These are phyloP conservation scores for Ia io DNA, from an alignment of 2,113 vertebrate species.

Conservation along the genomic window DNA sequence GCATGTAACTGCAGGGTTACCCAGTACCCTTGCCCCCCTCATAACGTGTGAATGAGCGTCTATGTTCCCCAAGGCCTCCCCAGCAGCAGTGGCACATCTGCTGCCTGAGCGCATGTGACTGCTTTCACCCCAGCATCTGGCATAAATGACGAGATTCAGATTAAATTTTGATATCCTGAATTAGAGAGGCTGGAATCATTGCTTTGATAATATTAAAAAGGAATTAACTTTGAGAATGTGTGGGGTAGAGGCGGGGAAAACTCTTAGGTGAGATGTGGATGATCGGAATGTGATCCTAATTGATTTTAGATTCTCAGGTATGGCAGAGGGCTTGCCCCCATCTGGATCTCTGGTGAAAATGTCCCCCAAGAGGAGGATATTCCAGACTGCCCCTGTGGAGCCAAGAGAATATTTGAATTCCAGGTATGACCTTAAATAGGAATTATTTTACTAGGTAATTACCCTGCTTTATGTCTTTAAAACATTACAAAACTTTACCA, in stretches of 20 bases:
- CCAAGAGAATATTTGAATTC: conserved; percentile 93
- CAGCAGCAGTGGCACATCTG: too few relatives aligned
- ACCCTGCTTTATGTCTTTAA: not conserved
- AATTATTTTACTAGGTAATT: not conserved
- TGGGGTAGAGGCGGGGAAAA: not conserved
- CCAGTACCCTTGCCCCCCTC: too few relatives aligned
- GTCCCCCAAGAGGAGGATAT: conserved; percentile 88
- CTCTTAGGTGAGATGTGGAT: not conserved
- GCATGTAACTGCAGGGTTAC: too few relatives aligned
- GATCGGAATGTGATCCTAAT: not conserved
- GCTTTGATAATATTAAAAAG: not conserved
- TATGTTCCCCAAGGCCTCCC: too few relatives aligned
- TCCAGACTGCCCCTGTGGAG: conserved; percentile 91
- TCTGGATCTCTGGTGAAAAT: conserved; percentile 93
- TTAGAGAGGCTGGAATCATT: not conserved
- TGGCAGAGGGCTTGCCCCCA: conserved; percentile 85
- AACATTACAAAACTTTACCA: not conserved
- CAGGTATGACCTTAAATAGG: conserved; percentile 85
- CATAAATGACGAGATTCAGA: not conserved
- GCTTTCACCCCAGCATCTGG: too few relatives aligned
- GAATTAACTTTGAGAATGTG: not conserved
- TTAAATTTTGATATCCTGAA: not conserved
- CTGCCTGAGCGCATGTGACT: too few relatives aligned
- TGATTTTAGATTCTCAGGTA: conserved; percentile 92
- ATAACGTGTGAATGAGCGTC: too few relatives aligned